Percentiles rank a stretch among this genome's conserved stretches.
Conservation (phyloP, 2,888 invertebrate species). For the Lissocephala sabroskyi region DNA sequence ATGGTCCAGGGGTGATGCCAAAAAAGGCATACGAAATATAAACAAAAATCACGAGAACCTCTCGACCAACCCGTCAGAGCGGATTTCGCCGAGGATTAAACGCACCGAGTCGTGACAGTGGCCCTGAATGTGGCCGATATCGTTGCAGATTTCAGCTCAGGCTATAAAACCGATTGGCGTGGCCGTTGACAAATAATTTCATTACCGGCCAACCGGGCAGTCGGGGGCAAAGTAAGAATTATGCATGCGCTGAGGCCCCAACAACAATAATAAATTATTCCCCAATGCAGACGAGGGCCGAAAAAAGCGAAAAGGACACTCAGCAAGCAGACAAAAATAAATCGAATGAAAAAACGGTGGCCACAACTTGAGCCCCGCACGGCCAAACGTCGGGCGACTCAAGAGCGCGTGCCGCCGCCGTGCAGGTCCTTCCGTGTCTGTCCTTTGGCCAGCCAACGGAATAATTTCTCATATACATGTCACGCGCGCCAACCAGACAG, state of each 20-base stretch:
- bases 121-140: not conserved
- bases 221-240: slow-evolving; percentile 34
- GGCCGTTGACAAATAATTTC: slow-evolving; percentile 53
- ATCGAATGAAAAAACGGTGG: not conserved
- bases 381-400: slow-evolving; percentile 45
- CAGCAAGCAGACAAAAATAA: slow-evolving; percentile 2
- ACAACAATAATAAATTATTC: slow-evolving; percentile 56
- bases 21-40: no score
- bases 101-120: no score
- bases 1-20: no score
- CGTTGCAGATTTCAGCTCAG: no score
- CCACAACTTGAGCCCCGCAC: slow-evolving; percentile 6
- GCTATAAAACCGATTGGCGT: slow-evolving; percentile 19
- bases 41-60: no score
- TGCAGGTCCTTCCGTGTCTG: not conserved
- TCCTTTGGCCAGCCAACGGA: slow-evolving; percentile 55
- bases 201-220: slow-evolving; percentile 25
- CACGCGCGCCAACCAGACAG: slow-evolving; percentile 57
- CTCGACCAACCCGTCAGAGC: no score
- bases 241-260: slow-evolving; percentile 37
- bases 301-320: not conserved
- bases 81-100: no score
- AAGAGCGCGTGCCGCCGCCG: slow-evolving; percentile 46
- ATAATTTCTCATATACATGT: slow-evolving; percentile 67
- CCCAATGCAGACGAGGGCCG: slow-evolving; percentile 35